Conservation (phyloP, 2,888 invertebrate genomes). For the Drosophila multiciliata region DNA sequence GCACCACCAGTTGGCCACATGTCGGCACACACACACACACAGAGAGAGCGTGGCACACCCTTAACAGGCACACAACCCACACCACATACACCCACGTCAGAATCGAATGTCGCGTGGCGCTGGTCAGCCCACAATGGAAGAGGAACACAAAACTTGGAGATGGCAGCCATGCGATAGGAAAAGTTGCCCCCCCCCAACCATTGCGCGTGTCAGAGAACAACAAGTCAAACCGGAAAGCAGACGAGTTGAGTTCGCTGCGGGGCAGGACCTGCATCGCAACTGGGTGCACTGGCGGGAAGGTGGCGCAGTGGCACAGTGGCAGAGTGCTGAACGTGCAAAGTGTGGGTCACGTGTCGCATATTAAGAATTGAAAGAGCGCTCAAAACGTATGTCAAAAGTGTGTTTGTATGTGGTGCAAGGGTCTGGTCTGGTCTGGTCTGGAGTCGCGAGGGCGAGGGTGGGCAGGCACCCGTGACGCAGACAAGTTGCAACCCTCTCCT, state of each 20-base stretch:
- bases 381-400: conserved; percentile 81
- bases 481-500: conserved; percentile 63
- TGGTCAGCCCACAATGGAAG: conserved; percentile 67
- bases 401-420: conserved; percentile 23
- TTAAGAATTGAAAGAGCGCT: conserved; percentile 72
- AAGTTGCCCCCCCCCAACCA: conserved; percentile 45
- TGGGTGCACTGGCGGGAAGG: conserved; percentile 41
- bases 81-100: conserved; percentile 57
- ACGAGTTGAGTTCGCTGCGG: conserved; percentile 36
- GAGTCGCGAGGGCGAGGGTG: conserved; percentile 61
- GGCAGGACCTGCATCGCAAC: conserved; percentile 68
- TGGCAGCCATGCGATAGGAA: conserved; percentile 61
- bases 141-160: conserved; percentile 33
- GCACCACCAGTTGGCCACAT: conserved; percentile 66
- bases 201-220: conserved; percentile 80
- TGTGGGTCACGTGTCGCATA: conserved; percentile 79
- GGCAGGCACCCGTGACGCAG: conserved; percentile 71
- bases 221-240: conserved; percentile 81
- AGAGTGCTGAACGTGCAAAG: conserved; percentile 66
- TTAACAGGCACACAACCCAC: conserved; percentile 22
- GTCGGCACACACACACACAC: conserved; percentile 32
- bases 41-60: conserved; percentile 2
- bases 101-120: conserved; percentile 64
- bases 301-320: conserved; percentile 22
- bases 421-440: conserved; percentile 11